Conservation (phyloP, 2,888 invertebrate species). For the Barypeithes pellucidus region DNA sequence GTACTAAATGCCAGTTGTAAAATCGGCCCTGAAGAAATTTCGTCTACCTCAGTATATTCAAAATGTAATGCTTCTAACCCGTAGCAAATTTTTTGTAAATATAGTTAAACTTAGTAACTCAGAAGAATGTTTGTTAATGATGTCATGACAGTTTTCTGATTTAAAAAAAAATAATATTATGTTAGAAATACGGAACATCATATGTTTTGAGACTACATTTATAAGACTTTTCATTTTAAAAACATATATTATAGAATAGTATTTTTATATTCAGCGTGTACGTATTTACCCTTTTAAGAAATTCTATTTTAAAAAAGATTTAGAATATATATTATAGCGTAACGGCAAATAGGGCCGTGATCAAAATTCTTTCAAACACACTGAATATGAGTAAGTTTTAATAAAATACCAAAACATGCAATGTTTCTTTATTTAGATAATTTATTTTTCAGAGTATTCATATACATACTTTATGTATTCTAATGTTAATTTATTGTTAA, state of each 20-base stretch:
- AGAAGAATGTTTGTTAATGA: slow-evolving; percentile 41
- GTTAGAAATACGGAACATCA: slow-evolving; percentile 36
- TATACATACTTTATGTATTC: slow-evolving; percentile 63
- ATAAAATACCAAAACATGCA: slow-evolving; percentile 50
- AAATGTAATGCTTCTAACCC: slow-evolving; percentile 27
- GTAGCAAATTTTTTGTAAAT: slow-evolving; percentile 34
- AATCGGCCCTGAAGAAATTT: slow-evolving; percentile 28
- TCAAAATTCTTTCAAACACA: slow-evolving; percentile 34
- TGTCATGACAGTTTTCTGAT: slow-evolving; percentile 44
- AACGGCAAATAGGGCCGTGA: slow-evolving; percentile 18
- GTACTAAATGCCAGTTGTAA: slow-evolving; percentile 18
- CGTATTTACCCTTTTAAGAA: slow-evolving; percentile 22
- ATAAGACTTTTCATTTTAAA: slow-evolving; percentile 45
- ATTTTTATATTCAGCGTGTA: slow-evolving; percentile 49
- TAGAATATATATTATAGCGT: slow-evolving; percentile 3
- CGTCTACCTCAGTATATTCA: slow-evolving; percentile 44
- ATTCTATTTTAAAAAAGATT: slow-evolving; percentile 16
- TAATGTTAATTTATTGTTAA: slow-evolving; percentile 62
- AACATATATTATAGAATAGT: slow-evolving; percentile 44
- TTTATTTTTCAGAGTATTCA: slow-evolving; percentile 69
- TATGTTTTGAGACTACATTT: slow-evolving; percentile 43
- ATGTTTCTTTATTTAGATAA: slow-evolving; percentile 53
- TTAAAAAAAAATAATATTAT: neutral
- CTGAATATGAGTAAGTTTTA: slow-evolving; percentile 41
- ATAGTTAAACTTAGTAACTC: slow-evolving; percentile 15